phyloP scores from a whole-genome alignment of 92 coral and sea anemone species.

The Bergia puertoricense region DNA sequence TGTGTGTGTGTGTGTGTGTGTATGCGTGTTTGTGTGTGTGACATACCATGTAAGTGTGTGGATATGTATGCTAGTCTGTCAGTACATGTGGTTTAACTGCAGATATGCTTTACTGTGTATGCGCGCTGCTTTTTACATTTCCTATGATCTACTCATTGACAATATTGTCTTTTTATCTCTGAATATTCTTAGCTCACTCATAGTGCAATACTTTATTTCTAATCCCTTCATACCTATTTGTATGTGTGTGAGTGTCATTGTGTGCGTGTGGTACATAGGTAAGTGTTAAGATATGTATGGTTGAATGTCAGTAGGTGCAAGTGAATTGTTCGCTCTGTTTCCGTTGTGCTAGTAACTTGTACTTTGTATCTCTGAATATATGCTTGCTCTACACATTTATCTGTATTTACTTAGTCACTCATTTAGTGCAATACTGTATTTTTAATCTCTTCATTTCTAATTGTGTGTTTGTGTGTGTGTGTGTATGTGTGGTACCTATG shows the following conservation, averaged over 20 bases:
- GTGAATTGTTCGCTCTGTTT: slow-evolving; percentile 7
- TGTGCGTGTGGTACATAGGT: neutral
- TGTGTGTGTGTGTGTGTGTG: slow-evolving; percentile 8
- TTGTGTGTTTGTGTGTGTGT: neutral
- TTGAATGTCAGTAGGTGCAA: slow-evolving; percentile 5
- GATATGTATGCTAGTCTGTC: slow-evolving; percentile 13
- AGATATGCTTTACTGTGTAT: neutral
- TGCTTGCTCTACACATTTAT: slow-evolving; percentile 8
- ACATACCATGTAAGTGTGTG: slow-evolving; percentile 13
- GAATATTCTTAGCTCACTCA: neutral
- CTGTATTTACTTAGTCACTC: slow-evolving; percentile 8
- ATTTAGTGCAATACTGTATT: slow-evolving; percentile 11
- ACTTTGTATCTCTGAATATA: slow-evolving; percentile 5
- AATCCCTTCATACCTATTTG: neutral
- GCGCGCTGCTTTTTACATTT: neutral
- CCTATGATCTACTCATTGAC: neutral
- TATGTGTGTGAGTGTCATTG: neutral
- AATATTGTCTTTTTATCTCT: neutral
- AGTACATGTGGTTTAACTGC: neutral
- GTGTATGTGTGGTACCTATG: slow-evolving; percentile 7
- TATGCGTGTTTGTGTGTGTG: slow-evolving; percentile 15
- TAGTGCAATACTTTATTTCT: neutral
- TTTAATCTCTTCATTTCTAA: slow-evolving; percentile 9
- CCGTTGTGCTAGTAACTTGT: slow-evolving; percentile 12
- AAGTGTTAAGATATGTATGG: slow-evolving; percentile 5